Percentiles rank a stretch among this genome's conserved stretches.
Conservation (phyloP, 1,140 invertebrate genomes). For the Temnothorax curvispinosus region DNA sequence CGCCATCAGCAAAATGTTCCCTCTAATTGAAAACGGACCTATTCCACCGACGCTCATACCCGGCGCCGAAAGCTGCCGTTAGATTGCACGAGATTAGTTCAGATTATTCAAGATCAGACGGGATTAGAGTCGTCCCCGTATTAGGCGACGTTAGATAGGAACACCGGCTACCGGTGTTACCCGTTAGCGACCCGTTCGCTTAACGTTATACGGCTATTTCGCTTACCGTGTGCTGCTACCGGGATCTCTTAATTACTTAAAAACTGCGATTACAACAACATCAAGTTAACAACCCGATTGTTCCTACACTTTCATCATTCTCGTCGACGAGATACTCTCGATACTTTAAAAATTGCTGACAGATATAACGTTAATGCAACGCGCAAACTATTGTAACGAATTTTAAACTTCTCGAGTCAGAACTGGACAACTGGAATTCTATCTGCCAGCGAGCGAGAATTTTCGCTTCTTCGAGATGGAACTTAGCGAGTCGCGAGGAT, state of each 20-base stretch:
- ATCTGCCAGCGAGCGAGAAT: conserved; percentile 4
- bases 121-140: conserved; percentile 71
- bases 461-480: conserved; percentile 26
- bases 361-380: background rate
- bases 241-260: conserved; percentile 12
- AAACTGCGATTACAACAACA: background rate
- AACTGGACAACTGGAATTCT: conserved; percentile 15
- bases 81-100: conserved; percentile 74
- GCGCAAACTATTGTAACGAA: conserved; percentile 7
- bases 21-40: conserved; percentile 75
- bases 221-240: background rate
- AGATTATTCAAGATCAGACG: conserved; percentile 78
- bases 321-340: background rate
- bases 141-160: conserved; percentile 61
- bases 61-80: conserved; percentile 65
- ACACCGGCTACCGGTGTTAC: conserved; percentile 47
- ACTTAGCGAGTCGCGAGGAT: conserved; percentile 31
- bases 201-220: background rate
- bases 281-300: background rate
- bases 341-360: background rate
- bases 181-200: conserved; percentile 33
- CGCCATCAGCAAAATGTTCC: conserved; percentile 67
- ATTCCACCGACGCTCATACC: conserved; percentile 45
- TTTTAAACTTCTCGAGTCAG: background rate
- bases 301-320: background rate